Evolutionary conservation across 2,888 invertebrate genomes (phyloP), one percentile per base, ranked within the genome.

Genomic region (Phengaris arion): DNA sequence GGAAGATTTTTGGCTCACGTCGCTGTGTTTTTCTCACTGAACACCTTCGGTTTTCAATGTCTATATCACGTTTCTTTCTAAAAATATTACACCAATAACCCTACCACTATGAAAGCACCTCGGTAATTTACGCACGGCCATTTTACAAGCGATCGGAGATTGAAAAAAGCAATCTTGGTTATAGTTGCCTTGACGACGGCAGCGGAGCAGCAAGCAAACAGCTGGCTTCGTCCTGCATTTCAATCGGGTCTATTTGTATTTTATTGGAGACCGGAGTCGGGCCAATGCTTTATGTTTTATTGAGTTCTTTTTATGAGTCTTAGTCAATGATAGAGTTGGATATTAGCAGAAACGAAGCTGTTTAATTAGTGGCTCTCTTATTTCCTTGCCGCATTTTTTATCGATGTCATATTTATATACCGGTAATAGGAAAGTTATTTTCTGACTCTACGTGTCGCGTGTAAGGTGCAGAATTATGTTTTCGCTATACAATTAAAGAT

Each of bases 231-330:
- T 88, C 89, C 89, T 91, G 92, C 89, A 91, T 92, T 92, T 91
- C 92, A 91, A 92, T 92, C 89, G 90, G 83, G 80, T 87, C 86
- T 90, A 89, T 91, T 92, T 92, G 90, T 91, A 89, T 90, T 92
- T 92, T 91, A 92, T 92, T 90, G 91, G 85, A 85, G 83, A 87
- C 84, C 84, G 83, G 83, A 82, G 81, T 81, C 81, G 83, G 82
- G 84, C 85, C 86, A 84, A 86, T 85, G 88, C 88, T 87, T 87
- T 86, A 87, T 85, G 84, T 87, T 88, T 89, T 90, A 90, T 90
- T 88, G 87, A 88, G 84, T 86, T 86, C 84, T 84, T 88, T 89
- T 89, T 89, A 89, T 87, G 86, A 86, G 85, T 77, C 81, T 80
- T 81, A 82, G 83, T 83, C 84, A 84, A 85, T 86, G 84, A 85